These are phyloP conservation scores for Mixornis gularis DNA, from an alignment of 2,113 vertebrate genomes.

Conservation along the genomic window DNA sequence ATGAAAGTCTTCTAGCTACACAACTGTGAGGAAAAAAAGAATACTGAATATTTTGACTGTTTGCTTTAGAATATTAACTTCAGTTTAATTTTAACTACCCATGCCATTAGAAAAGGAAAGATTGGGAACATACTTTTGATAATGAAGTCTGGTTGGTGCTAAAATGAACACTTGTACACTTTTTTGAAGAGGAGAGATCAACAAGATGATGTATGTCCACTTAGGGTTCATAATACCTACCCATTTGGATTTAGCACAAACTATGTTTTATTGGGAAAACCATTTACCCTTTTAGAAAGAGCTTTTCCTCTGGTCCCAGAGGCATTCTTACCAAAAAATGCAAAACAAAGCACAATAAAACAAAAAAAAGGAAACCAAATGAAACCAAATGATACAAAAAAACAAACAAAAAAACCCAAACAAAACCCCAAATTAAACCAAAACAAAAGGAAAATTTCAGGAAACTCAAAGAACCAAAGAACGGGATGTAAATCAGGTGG, in stretches of 20 bases:
- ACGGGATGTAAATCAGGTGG: accelerated
- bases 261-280: background rate
- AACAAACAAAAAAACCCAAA: too few relatives aligned
- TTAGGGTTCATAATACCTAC: background rate
- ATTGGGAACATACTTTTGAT: background rate
- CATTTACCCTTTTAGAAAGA: background rate
- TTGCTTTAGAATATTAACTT: background rate
- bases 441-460: background rate
- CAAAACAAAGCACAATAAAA: background rate
- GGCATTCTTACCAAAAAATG: background rate
- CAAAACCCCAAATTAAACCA: too few relatives aligned
- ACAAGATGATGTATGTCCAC: background rate
- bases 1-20: background rate
- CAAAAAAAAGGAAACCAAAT: too few relatives aligned
- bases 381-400: too few relatives aligned
- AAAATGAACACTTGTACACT: background rate
- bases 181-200: background rate
- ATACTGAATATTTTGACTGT: background rate
- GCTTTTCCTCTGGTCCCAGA: background rate
- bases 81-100: background rate
- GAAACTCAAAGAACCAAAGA: background rate
- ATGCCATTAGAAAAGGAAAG: background rate
- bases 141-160: background rate
- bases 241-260: background rate
- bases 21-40: accelerated